Evolutionary conservation across 1,140 invertebrate genomes (phyloP), one percentile per base, ranked within the genome.

Genomic region (Drosophila pseudoananassae): DNA sequence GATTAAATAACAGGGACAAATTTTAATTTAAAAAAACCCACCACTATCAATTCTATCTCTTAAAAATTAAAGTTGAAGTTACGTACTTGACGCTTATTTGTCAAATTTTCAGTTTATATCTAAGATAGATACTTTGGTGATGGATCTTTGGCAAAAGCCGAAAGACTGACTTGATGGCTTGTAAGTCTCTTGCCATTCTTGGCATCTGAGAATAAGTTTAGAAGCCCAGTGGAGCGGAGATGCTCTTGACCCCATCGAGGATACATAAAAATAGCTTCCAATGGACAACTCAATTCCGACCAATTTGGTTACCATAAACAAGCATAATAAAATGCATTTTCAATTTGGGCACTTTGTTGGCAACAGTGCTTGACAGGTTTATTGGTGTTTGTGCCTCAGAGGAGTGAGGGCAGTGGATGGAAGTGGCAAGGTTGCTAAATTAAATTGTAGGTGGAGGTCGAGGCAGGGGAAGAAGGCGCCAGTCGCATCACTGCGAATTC

Each of bases 371-470:
- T 60, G 57, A 60, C 57, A 52, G 57, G 27, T 60, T 52, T 52
- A 52, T 60, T 50, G 57, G 47, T 52, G 57, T 51, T 52, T 12
- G 27, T 40, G 25, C 20, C 23, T 14, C 52, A 25, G 9, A 31
- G 4, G 5, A 12, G 33, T 29, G 17, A 9, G 33, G 20, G 17
- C 45, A 5, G 59, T 20, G 38, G 49, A 54, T 38, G 55, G 56
- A 43, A 74, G 77, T 60, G 84, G 82, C 82, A 77, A 81, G 77
- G 73, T 85, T 73, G 69, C 52, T 56, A 64, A 80, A 82, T 87
- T 77, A 43, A 81, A 82, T 75, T 78, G 81, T 87, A 87, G 81
- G 81, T 78, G 82, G 82, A 81, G 81, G 77, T 66, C 80, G 61
- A 46, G 31, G 47, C 54, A 60, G 52, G 29, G n/a, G 33, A 43